A percentile compares a stretch with the other conserved stretches of the same genome.
Conservation (phyloP, 2,888 invertebrate genomes). For the Andrena dorsata region DNA sequence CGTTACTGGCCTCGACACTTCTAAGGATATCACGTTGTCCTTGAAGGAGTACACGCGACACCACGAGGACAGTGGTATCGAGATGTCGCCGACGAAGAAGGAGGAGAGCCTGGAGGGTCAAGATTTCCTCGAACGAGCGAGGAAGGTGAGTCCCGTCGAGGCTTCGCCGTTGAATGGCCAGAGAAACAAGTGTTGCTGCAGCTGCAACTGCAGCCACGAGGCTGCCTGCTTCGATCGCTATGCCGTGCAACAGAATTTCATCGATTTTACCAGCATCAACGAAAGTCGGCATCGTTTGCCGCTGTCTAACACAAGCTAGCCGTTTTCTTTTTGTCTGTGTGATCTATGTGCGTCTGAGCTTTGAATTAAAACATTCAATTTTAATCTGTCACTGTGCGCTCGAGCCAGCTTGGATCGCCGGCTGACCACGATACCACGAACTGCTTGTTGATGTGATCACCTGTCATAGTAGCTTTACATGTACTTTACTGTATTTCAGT, state of each 20-base stretch:
- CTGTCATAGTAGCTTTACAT: neutral
- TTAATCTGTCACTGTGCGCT: neutral
- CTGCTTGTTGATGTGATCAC: neutral
- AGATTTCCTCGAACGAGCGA: slow-evolving; percentile 83
- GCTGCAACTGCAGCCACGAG: slow-evolving; percentile 52
- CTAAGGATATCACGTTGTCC: slow-evolving; percentile 58
- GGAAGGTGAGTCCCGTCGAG: slow-evolving; percentile 85
- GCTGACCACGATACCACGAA: neutral
- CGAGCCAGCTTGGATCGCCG: neutral
- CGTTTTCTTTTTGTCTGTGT: slow-evolving; percentile 12
- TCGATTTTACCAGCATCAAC: slow-evolving; percentile 46
- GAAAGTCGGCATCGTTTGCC: slow-evolving; percentile 53
- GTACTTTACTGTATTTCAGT: neutral
- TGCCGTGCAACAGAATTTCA: slow-evolving; percentile 45
- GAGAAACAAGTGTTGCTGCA: slow-evolving; percentile 52
- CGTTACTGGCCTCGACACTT: slow-evolving; percentile 43
- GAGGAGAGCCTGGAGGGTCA: slow-evolving; percentile 79
- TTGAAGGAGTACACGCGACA: slow-evolving; percentile 64
- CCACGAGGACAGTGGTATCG: slow-evolving; percentile 77
- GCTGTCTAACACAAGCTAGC: slow-evolving; percentile 59
- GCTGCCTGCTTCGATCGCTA: slow-evolving; percentile 53
- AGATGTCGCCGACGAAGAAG: slow-evolving; percentile 74
- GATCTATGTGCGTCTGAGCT: slow-evolving; percentile 13
- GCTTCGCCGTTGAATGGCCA: slow-evolving; percentile 53
- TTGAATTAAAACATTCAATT: neutral